Evolutionary conservation across 1,140 invertebrate genomes (phyloP).

Genomic region (Heliothis virescens): DNA sequence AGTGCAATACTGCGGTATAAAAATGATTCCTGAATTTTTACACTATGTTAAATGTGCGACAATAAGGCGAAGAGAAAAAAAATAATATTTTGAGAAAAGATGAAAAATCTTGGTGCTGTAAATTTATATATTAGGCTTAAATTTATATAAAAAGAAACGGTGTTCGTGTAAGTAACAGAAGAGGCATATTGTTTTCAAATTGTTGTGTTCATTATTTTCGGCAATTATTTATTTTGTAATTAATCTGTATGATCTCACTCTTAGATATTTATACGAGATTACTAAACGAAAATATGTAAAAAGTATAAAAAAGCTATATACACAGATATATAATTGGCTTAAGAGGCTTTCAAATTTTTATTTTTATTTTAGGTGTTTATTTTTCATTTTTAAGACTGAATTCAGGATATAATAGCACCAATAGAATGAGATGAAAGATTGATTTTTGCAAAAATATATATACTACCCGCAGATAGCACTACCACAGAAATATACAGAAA

Average conservation of each 20-base stretch:
- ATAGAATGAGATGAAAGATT: conserved; percentile 59
- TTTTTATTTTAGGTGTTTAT: conserved; percentile 74
- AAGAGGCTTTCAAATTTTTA: conserved; percentile 82
- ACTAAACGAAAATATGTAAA: conserved; percentile 82
- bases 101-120: conserved; percentile 86
- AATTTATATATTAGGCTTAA: conserved; percentile 86
- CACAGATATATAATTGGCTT: conserved; percentile 84
- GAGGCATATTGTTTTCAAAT: conserved; percentile 83
- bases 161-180: conserved; percentile 84
- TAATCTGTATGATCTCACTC: conserved; percentile 85
- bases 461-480: conserved; percentile 72
- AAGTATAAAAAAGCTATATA: conserved; percentile 79
- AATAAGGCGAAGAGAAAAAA: conserved; percentile 85
- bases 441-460: conserved; percentile 54
- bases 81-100: conserved; percentile 85
- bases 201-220: conserved; percentile 86
- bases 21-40: conserved; percentile 80
- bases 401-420: conserved; percentile 77
- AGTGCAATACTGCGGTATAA: conserved; percentile 83
- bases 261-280: conserved; percentile 86
- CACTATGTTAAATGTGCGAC: conserved; percentile 84
- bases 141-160: conserved; percentile 81
- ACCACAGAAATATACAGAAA: conserved; percentile 65
- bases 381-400: conserved; percentile 83
- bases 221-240: conserved; percentile 84